Percentiles rank a stretch among this genome's conserved stretches.
Evolutionary conservation across 2,888 invertebrate genomes (phyloP).

Genomic region (Pandemis corylana): DNA sequence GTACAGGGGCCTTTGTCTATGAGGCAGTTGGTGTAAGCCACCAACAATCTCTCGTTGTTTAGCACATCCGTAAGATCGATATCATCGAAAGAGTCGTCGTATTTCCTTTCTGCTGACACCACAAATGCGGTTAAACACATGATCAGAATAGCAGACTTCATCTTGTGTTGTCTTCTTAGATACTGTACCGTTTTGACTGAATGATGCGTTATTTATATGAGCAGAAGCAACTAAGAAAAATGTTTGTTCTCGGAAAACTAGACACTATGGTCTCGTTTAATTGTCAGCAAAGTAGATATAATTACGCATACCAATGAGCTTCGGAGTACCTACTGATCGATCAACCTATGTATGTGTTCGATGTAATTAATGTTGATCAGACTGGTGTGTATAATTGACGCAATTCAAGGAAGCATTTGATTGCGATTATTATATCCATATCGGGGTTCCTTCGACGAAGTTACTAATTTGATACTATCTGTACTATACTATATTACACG

Average conservation of each 20-base stretch:
- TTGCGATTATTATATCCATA: constrained; percentile 26
- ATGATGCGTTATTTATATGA: constrained; percentile 30
- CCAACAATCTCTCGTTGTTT: constrained; percentile 85
- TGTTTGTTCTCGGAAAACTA: constrained; percentile 18
- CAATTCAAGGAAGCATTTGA: constrained; percentile 20
- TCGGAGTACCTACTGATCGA: neutral
- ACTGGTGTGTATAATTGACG: constrained; percentile 25
- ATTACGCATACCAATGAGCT: constrained; percentile 36
- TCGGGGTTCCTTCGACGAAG: constrained; percentile 14
- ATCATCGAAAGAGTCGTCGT: constrained; percentile 87
- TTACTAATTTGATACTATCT: neutral
- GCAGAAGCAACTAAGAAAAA: neutral
- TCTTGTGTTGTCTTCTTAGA: constrained; percentile 16
- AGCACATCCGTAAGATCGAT: constrained; percentile 87
- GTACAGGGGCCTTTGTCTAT: constrained; percentile 85
- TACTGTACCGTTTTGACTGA: neutral
- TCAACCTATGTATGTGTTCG: neutral
- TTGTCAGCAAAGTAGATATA: constrained; percentile 22
- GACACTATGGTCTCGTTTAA: constrained; percentile 22
- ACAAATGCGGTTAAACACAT: constrained; percentile 33
- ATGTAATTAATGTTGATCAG: constrained; percentile 11
- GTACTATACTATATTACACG: too few relatives aligned
- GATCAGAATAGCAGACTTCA: constrained; percentile 33
- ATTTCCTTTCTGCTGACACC: constrained; percentile 52
- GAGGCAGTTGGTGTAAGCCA: constrained; percentile 86